Evolutionary conservation across 2,888 invertebrate genomes (phyloP).

Genomic region (Erebia ligea): DNA sequence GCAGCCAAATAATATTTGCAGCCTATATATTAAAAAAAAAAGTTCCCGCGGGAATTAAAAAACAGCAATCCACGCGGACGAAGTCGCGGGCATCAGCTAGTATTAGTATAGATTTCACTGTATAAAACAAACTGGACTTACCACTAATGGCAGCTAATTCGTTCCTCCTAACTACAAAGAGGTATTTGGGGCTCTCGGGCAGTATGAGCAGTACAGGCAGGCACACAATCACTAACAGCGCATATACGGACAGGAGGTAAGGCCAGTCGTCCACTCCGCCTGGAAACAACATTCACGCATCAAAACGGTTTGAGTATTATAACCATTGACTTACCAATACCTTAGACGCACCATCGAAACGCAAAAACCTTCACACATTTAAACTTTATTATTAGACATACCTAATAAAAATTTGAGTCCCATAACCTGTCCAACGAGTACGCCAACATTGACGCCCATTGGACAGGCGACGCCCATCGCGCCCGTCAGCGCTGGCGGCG

Average conservation of each 20-base stretch:
- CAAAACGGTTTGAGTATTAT: too few relatives aligned
- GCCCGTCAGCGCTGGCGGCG: slow-evolving; percentile 91
- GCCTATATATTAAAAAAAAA: too few relatives aligned
- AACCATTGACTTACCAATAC: too few relatives aligned
- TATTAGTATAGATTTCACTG: too few relatives aligned
- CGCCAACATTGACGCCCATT: slow-evolving; percentile 90
- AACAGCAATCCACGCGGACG: too few relatives aligned
- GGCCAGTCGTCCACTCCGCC: slow-evolving; percentile 90
- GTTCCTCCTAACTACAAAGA: slow-evolving; percentile 87
- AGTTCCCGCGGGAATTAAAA: too few relatives aligned
- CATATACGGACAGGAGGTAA: slow-evolving; percentile 88
- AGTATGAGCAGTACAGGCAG: slow-evolving; percentile 85
- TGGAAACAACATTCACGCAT: slow-evolving; percentile 50
- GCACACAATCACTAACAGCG: slow-evolving; percentile 86
- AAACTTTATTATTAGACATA: slow-evolving; percentile 50
- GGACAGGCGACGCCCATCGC: slow-evolving; percentile 93
- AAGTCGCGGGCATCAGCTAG: too few relatives aligned
- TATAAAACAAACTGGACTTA: slow-evolving; percentile 58
- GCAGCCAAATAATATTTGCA: too few relatives aligned
- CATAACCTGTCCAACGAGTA: slow-evolving; percentile 88
- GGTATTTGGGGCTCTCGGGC: slow-evolving; percentile 96
- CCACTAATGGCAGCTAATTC: slow-evolving; percentile 86
- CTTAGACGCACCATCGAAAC: too few relatives aligned
- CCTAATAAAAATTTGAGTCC: slow-evolving; percentile 86
- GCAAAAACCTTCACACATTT: too few relatives aligned